These are phyloP conservation scores for Crenuchus spilurus DNA, from an alignment of 2,797 vertebrate genomes.

Conservation along the genomic window DNA sequence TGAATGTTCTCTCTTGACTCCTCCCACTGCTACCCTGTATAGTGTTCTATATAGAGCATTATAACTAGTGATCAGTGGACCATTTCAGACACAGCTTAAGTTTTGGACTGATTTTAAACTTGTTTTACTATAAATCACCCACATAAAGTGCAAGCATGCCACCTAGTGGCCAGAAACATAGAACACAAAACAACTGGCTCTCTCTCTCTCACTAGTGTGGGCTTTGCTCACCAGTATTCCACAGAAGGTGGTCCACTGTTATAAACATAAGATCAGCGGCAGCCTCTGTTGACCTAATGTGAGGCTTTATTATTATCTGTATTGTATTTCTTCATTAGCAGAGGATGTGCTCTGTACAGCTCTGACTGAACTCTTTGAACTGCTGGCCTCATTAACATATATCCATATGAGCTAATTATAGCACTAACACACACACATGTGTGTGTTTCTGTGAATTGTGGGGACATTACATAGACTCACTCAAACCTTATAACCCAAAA, in stretches of 20 bases:
- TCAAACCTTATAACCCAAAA: neutral
- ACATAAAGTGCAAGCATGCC: neutral
- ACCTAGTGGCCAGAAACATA: conserved; percentile 18
- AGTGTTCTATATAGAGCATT: too few species aligned
- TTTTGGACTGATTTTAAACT: too few species aligned
- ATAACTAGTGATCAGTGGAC: too few species aligned
- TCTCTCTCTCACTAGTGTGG: neutral
- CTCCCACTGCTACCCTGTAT: too few species aligned
- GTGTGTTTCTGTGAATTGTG: too few species aligned
- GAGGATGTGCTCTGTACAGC: neutral
- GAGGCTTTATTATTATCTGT: neutral
- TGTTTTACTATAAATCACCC: too few species aligned
- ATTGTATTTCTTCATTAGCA: conserved; percentile 9
- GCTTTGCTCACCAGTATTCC: neutral
- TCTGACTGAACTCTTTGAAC: conserved; percentile 20
- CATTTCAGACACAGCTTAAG: too few species aligned
- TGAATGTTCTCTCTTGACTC: too few species aligned
- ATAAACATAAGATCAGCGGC: neutral
- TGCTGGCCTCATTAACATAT: conserved; percentile 32
- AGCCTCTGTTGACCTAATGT: neutral
- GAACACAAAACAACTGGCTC: neutral
- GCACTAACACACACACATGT: conserved; percentile 6
- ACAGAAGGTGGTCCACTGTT: neutral
- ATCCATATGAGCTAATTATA: conserved; percentile 34
- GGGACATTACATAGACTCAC: neutral